Evolutionary conservation across 1,140 invertebrate genomes (phyloP).

Genomic region (Sweltsa coloradensis): DNA sequence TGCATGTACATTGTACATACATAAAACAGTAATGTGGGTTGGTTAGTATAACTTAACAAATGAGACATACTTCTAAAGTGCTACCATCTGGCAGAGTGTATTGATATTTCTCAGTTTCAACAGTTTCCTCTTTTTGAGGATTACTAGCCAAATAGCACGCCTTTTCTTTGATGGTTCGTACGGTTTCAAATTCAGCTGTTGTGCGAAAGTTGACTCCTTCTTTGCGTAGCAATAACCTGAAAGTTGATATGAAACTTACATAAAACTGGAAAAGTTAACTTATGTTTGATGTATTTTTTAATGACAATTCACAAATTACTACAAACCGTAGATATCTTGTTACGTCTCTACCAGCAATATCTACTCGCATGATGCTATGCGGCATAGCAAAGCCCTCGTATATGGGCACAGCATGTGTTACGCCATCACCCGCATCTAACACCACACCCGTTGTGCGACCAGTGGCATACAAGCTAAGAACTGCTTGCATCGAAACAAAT

Average conservation of each 20-base stretch:
- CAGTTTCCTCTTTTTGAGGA: slow-evolving; percentile 84
- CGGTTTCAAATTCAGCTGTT: slow-evolving; percentile 97
- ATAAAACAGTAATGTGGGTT: no score
- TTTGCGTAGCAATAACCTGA: slow-evolving; percentile 76
- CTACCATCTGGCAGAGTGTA: slow-evolving; percentile 94
- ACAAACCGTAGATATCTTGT: slow-evolving; percentile 77
- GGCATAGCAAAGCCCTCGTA: slow-evolving; percentile 99
- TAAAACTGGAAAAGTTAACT: no score
- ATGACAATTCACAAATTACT: no score
- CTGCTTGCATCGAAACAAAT: slow-evolving; percentile 98
- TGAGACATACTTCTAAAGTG: slow-evolving; percentile 64
- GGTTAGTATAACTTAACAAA: no score
- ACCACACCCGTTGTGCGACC: slow-evolving; percentile 62
- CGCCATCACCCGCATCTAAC: slow-evolving; percentile 82
- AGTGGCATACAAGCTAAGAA: slow-evolving; percentile 87
- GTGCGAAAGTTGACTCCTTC: slow-evolving; percentile 95
- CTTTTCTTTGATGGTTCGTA: slow-evolving; percentile 91
- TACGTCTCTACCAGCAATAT: slow-evolving; percentile 95
- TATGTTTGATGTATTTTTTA: no score
- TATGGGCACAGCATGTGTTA: slow-evolving; percentile 98
- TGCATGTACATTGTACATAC: no score
- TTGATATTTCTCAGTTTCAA: slow-evolving; percentile 80
- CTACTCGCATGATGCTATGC: slow-evolving; percentile 95
- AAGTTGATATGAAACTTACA: slow-evolving; percentile 16
- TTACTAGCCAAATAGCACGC: slow-evolving; percentile 89